These are phyloP conservation scores for Cremastobaeus sp. DNA, from an alignment of 2,888 invertebrate species.

Conservation along the genomic window DNA sequence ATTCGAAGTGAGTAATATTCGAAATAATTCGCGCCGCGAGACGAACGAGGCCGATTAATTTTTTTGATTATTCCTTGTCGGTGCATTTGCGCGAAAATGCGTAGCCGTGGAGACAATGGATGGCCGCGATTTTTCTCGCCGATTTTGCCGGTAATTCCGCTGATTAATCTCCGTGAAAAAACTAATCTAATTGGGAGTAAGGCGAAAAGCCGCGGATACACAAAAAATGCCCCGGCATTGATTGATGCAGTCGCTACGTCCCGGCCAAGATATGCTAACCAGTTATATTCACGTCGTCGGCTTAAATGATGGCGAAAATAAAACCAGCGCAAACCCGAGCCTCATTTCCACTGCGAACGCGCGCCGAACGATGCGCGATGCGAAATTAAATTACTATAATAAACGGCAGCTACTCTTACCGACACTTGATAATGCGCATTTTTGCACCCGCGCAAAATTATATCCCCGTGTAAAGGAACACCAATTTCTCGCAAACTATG, in stretches of 20 bases:
- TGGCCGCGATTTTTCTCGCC: slow-evolving; percentile 18
- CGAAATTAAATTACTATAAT: slow-evolving; percentile 10
- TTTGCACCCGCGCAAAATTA: slow-evolving; percentile 6
- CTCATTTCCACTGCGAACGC: slow-evolving; percentile 1
- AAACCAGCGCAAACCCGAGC: slow-evolving; percentile 6
- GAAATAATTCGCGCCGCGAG: no score
- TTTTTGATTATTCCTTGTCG: slow-evolving; percentile 14
- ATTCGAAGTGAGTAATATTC: no score
- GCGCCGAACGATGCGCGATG: slow-evolving; percentile 1
- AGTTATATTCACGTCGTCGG: slow-evolving; percentile 23
- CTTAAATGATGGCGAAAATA: slow-evolving; percentile 25
- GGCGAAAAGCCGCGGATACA: slow-evolving; percentile 9
- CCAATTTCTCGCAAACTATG: slow-evolving; percentile 5
- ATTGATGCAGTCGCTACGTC: slow-evolving; percentile 29
- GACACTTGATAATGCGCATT: slow-evolving; percentile 5
- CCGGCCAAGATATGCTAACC: slow-evolving; percentile 16
- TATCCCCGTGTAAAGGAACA: not conserved
- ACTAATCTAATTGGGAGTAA: slow-evolving; percentile 29
- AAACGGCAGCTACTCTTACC: not conserved
- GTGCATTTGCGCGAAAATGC: slow-evolving; percentile 20
- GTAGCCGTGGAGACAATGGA: slow-evolving; percentile 15
- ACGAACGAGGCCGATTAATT: slow-evolving; percentile 2
- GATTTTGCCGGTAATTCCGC: slow-evolving; percentile 27
- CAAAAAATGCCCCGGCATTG: slow-evolving; percentile 31
- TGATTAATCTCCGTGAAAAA: slow-evolving; percentile 37